phyloP scores from a whole-genome alignment of 1,140 invertebrate genomes.

The Drosophila tristis region DNA sequence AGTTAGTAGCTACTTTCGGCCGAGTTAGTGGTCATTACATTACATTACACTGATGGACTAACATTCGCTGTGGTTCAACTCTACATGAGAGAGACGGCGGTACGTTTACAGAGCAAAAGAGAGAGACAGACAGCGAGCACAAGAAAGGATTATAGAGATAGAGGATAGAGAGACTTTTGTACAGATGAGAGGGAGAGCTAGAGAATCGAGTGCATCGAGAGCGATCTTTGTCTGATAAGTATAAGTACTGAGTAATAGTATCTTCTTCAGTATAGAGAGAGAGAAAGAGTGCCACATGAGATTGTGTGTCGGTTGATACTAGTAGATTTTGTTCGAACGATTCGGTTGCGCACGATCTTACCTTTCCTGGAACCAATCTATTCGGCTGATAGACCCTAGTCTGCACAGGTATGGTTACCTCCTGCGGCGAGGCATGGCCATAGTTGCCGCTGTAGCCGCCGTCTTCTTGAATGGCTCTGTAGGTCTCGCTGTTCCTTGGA shows the following conservation, averaged over 20 bases:
- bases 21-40: conserved; percentile 55
- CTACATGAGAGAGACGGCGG: conserved; percentile 38
- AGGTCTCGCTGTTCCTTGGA: conserved; percentile 93
- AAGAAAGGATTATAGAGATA: conserved; percentile 3
- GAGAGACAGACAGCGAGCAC: conserved; percentile 34
- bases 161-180: conserved; percentile 43
- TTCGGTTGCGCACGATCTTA: conserved; percentile 79
- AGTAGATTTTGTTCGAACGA: conserved; percentile 33
- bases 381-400: conserved; percentile 90
- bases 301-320: conserved; percentile 44
- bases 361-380: conserved; percentile 86
- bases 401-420: conserved; percentile 87
- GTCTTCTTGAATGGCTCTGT: conserved; percentile 92
- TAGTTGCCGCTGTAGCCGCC: conserved; percentile 84
- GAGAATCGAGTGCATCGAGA: not conserved
- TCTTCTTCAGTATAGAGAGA: conserved; percentile 42
- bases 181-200: conserved; percentile 27
- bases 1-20: conserved; percentile 56
- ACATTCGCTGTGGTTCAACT: conserved; percentile 50
- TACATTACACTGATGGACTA: conserved; percentile 35
- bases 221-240: conserved; percentile 29
- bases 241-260: not conserved
- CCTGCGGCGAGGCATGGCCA: conserved; percentile 86
- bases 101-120: conserved; percentile 47
- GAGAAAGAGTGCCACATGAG: conserved; percentile 32